phyloP scores from a whole-genome alignment of 37 sponge, comb jelly and placozoan genomes.

The Eunapius fragilis region DNA sequence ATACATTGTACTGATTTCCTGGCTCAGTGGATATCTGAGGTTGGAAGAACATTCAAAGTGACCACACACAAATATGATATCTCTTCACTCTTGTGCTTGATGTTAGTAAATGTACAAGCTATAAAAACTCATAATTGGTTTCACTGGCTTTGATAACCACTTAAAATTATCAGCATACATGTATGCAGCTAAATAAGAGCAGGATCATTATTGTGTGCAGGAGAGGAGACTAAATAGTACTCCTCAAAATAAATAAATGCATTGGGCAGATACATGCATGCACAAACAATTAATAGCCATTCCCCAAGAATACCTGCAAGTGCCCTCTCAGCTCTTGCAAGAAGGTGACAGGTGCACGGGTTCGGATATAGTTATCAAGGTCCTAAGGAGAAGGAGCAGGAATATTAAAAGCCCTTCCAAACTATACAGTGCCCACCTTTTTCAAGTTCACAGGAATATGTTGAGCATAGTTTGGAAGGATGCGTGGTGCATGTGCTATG shows the following conservation, averaged over 20 bases:
- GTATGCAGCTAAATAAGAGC: no score
- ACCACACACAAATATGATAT: no score
- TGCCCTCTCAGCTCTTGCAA: constrained; percentile 83
- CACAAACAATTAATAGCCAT: no score
- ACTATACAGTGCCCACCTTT: constrained; percentile 46
- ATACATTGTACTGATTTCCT: constrained; percentile 91
- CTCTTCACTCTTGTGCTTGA: no score
- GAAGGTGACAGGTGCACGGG: constrained; percentile 90
- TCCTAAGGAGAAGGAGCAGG: constrained; percentile 35
- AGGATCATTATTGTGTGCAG: no score
- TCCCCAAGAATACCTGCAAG: constrained; percentile 78
- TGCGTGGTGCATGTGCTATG: constrained; percentile 92
- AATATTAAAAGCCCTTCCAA: constrained; percentile 1
- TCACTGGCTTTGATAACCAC: no score
- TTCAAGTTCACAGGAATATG: constrained; percentile 84
- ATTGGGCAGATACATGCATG: no score
- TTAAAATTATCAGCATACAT: no score
- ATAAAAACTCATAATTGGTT: no score
- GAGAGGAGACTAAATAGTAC: no score
- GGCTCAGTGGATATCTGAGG: constrained; percentile 76
- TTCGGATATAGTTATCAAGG: constrained; percentile 86
- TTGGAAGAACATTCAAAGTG: background rate
- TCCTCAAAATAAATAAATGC: no score
- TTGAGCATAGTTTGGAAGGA: constrained; percentile 81
- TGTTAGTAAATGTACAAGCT: no score